Base-by-base conservation (phyloP, 1,140 invertebrate genomes). In the Brachionus plicatilis region DNA sequence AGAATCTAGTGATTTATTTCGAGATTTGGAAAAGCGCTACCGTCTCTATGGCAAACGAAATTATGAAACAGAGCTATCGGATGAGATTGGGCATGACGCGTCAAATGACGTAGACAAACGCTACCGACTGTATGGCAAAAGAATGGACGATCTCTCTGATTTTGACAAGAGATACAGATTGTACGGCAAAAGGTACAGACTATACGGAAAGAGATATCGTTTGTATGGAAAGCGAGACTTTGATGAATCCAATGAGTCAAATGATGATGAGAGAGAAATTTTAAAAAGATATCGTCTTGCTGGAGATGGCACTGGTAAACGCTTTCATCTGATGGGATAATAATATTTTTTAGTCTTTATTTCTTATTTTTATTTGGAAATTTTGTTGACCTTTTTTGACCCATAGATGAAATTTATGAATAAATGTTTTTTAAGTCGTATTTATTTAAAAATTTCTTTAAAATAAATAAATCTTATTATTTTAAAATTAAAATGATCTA, bases 131-230 rank as follows among this genome's bases (percentile, higher is more conserved):
- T 76, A 76, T 76, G 43, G 43, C 8, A 75, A 76, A 50, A 76
- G 20, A 50, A 2, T 20, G 11, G 20, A 24, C 27, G 27, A 76
- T 5, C 43, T 27, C 11, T 76, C 45, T 14, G 72, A 76, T 27
- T 76, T 47, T 24, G 72, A 76, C 7, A 82, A 82, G n/a, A 60
- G 79, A 65, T 82, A 82, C 27, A 82, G 79, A 82, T 65, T 82
- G 43, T 41, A 41, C 9, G 65, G 65, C 24, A 82, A 82, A 27
- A 60, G 79, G 27, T 82, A 82, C 37, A 60, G 79, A 17, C 45
- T 80, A 1, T 80, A 60, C 33, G 76, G 50, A 12, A 80, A 80
- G 45, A 45, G 76, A 17, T 80, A 80, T 29, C 76, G 76, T 53
- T 47, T 82, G 24, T 76, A 76, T 76, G 72, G 72, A 50, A 76